Percentiles rank a stretch among this genome's conserved stretches.
These are phyloP conservation scores for Drosophila grimshawi DNA, from an alignment of 1,140 invertebrate genomes.

Conservation along the genomic window DNA sequence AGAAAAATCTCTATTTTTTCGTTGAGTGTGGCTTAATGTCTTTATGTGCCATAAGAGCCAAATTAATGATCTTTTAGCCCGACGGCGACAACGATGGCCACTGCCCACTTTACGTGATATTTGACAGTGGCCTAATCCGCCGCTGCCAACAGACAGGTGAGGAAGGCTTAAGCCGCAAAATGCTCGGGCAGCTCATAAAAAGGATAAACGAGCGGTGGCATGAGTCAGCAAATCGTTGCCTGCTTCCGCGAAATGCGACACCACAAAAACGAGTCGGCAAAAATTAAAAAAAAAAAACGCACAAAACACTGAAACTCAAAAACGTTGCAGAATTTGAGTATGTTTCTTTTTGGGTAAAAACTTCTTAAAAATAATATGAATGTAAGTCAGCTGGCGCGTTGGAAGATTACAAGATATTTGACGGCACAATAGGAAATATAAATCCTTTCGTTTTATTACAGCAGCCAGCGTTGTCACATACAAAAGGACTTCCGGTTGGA, in stretches of 20 bases:
- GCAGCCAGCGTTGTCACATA: conserved; percentile 45
- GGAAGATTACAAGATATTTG: conserved; percentile 67
- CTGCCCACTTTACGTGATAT: conserved; percentile 80
- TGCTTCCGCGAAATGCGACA: conserved; percentile 79
- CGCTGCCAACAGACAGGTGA: conserved; percentile 5
- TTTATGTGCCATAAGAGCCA: conserved; percentile 70
- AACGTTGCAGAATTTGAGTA: conserved; percentile 61
- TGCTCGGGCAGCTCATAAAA: conserved; percentile 66
- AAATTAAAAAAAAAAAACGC: conserved; percentile 21
- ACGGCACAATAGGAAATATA: conserved; percentile 78
- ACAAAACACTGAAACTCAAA: conserved; percentile 10
- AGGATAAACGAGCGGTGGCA: conserved; percentile 71
- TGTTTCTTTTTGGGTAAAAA: conserved; percentile 61
- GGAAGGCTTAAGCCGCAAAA: conserved; percentile 64
- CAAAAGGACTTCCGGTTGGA: conserved; percentile 62
- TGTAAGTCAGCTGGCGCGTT: conserved; percentile 67
- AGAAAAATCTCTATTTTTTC: background rate
- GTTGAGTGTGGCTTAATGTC: conserved; percentile 34
- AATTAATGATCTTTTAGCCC: conserved; percentile 74
- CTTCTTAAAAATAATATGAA: conserved; percentile 16
- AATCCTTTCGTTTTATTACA: conserved; percentile 83
- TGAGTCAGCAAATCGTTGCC: conserved; percentile 69
- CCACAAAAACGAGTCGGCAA: conserved; percentile 36
- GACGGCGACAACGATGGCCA: conserved; percentile 31
- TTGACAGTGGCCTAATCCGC: conserved; percentile 70